A percentile compares a stretch with the other conserved stretches of the same genome.
Conservation (phyloP, 92 coral and sea anemone genomes). For the Phenganax marumi region DNA sequence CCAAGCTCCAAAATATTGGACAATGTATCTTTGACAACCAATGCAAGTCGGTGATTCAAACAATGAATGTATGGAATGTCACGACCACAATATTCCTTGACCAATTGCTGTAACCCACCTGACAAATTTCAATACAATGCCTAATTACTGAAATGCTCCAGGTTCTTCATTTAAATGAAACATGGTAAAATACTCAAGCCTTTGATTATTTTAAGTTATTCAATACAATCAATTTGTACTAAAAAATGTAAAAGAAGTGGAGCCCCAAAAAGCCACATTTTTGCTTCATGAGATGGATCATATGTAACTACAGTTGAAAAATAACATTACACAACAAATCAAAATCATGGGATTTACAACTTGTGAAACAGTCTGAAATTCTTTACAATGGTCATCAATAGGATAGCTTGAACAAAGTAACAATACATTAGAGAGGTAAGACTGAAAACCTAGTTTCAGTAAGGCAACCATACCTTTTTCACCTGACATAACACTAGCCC, state of each 20-base stretch:
- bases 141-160: too few species aligned
- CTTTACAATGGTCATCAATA: neutral
- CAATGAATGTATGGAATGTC: constrained; percentile 15
- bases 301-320: neutral
- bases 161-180: too few species aligned
- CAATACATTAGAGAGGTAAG: neutral
- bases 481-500: constrained; percentile 32
- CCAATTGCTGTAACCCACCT: constrained; percentile 21
- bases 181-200: too few species aligned
- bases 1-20: constrained; percentile 24
- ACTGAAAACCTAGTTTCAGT: constrained; percentile 13
- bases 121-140: constrained; percentile 1
- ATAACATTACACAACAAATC: neutral
- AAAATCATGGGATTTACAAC: neutral
- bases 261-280: neutral
- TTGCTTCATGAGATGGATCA: neutral
- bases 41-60: constrained; percentile 15
- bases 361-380: neutral
- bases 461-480: constrained; percentile 22
- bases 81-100: constrained; percentile 25
- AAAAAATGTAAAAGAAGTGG: neutral
- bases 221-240: constrained; percentile 8
- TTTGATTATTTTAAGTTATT: too few species aligned
- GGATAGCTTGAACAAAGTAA: neutral
- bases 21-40: constrained; percentile 28